Evolutionary conservation across 92 coral and sea anemone species (phyloP).

Genomic region (Porites divaricata): DNA sequence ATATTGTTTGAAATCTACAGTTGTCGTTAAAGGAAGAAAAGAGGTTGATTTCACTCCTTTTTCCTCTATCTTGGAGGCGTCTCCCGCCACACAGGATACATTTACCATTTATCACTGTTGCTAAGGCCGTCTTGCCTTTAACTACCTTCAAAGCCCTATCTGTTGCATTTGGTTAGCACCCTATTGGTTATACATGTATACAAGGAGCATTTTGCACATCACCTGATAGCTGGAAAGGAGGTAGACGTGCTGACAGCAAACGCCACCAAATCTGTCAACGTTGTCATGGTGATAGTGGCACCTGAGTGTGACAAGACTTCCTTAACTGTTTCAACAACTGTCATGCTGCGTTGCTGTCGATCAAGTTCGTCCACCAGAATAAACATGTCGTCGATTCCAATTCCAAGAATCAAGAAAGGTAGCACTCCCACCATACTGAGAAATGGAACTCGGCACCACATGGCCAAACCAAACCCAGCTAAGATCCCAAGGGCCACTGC

Average conservation of each 20-base stretch:
- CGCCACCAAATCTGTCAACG: slow-evolving; percentile 83
- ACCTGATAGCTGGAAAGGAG: slow-evolving; percentile 69
- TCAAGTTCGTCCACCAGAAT: slow-evolving; percentile 78
- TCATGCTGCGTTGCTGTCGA: slow-evolving; percentile 44
- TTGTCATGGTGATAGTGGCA: slow-evolving; percentile 81
- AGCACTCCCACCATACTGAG: slow-evolving; percentile 76
- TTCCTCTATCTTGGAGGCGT: too few species aligned
- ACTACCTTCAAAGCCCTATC: too few species aligned
- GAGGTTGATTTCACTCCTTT: too few species aligned
- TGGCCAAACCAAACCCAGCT: slow-evolving; percentile 75
- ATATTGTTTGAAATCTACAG: too few species aligned
- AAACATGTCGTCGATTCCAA: slow-evolving; percentile 89
- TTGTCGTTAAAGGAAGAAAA: too few species aligned
- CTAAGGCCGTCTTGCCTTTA: too few species aligned
- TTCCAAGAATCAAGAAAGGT: slow-evolving; percentile 83
- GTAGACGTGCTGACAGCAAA: slow-evolving; percentile 85
- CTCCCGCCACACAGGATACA: too few species aligned
- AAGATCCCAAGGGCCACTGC: slow-evolving; percentile 76
- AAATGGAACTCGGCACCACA: slow-evolving; percentile 65
- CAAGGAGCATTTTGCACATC: not conserved
- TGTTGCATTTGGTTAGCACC: too few species aligned
- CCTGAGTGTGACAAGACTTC: slow-evolving; percentile 81
- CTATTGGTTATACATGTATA: too few species aligned
- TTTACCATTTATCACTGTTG: too few species aligned
- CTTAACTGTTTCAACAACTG: slow-evolving; percentile 72